Conservation (phyloP, 2,888 invertebrate species). For the Psylliodes chrysocephalus region DNA sequence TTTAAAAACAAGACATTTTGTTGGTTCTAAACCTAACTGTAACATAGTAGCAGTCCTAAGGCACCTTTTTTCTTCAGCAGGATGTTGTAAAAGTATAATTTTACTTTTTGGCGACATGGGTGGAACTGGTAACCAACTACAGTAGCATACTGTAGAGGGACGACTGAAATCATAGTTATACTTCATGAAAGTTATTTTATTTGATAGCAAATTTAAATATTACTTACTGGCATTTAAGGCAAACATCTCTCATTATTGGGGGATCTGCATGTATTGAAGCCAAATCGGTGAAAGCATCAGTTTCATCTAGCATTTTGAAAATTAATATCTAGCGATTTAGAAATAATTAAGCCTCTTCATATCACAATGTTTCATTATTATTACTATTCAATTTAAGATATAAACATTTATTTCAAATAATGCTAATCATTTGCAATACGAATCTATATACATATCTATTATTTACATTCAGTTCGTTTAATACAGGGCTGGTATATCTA, state of each 20-base stretch:
- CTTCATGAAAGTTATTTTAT: not conserved
- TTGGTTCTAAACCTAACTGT: conserved; percentile 76
- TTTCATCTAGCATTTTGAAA: conserved; percentile 39
- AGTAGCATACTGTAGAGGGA: conserved; percentile 91
- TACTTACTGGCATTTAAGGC: conserved; percentile 78
- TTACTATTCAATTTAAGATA: no score
- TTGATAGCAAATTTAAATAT: not conserved
- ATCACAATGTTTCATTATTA: no score
- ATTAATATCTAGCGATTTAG: no score
- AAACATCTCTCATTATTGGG: conserved; percentile 77
- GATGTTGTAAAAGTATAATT: conserved; percentile 89
- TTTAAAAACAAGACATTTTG: conserved; percentile 81
- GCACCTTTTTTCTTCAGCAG: conserved; percentile 91
- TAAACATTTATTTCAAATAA: no score
- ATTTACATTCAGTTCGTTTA: no score
- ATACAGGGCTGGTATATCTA: no score
- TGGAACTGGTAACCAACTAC: conserved; percentile 79
- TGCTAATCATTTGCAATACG: no score
- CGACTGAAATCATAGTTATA: conserved; percentile 69
- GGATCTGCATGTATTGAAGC: conserved; percentile 81
- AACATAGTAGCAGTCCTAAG: conserved; percentile 92
- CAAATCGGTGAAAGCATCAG: conserved; percentile 76
- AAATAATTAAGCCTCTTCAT: no score
- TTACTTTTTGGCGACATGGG: conserved; percentile 76
- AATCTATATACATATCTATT: no score